Conservation (phyloP, 1,140 invertebrate species). For the Caenorhabditis tropicalis region DNA sequence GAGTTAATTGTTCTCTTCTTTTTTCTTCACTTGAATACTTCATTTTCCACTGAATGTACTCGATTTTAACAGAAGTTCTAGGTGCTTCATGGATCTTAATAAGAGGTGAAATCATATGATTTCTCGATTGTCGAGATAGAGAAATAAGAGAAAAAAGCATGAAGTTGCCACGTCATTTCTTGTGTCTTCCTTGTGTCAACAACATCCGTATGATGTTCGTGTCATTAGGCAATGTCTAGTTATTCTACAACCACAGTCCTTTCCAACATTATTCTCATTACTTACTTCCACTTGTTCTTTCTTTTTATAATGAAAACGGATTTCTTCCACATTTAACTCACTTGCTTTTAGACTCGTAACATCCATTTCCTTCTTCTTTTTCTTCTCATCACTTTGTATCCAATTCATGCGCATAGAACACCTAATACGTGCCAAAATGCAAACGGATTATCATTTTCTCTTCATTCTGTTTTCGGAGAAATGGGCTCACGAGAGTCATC, state of each 20-base stretch:
- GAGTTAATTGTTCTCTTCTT: too few relatives aligned
- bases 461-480: not conserved
- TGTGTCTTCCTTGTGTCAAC: conserved; percentile 5
- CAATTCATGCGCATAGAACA: conserved; percentile 23
- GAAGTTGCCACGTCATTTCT: not conserved
- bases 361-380: not conserved
- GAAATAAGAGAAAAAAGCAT: not conserved
- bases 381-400: not conserved
- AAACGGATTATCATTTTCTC: not conserved
- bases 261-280: not conserved
- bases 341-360: not conserved
- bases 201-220: conserved; percentile 34
- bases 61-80: too few relatives aligned
- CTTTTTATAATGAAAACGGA: not conserved
- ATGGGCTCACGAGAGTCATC: not conserved
- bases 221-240: conserved; percentile 15
- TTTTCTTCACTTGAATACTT: too few relatives aligned
- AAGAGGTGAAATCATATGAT: not conserved
- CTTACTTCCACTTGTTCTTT: not conserved
- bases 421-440: conserved; percentile 31
- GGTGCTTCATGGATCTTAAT: too few relatives aligned
- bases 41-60: too few relatives aligned
- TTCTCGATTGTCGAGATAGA: not conserved
- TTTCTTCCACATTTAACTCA: not conserved
- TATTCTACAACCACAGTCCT: not conserved